A percentile compares a stretch with the other conserved stretches of the same genome.
phyloP scores from a whole-genome alignment of 2,113 vertebrate genomes.

The Dasyurus viverrinus region DNA sequence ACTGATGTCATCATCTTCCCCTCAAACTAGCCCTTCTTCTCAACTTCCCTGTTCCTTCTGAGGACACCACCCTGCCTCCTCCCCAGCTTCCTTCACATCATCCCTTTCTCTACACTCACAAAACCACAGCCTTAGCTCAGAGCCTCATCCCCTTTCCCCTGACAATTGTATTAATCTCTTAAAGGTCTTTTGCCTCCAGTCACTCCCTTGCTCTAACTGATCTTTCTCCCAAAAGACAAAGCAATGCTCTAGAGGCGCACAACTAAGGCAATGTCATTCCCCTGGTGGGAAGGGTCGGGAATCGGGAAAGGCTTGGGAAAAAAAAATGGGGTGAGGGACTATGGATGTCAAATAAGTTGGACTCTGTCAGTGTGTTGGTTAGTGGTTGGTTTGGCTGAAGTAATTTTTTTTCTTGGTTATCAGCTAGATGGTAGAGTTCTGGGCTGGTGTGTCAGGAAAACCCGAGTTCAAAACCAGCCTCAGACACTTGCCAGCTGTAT shows the following conservation, averaged over 20 bases:
- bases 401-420: neutral
- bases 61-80: neutral
- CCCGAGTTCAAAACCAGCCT: neutral
- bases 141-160: neutral
- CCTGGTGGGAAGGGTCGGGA: neutral
- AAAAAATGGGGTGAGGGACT: neutral
- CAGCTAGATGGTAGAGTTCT: neutral
- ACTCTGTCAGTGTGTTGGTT: neutral
- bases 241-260: neutral
- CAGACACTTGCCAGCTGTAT: neutral
- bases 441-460: neutral
- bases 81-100: neutral
- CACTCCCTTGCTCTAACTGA: neutral
- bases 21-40: neutral
- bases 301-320: neutral
- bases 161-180: neutral
- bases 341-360: neutral
- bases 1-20: neutral
- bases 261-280: neutral
- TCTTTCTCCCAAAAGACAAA: neutral
- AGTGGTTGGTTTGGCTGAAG: neutral
- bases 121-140: neutral
- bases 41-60: neutral
- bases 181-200: neutral
- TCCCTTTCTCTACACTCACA: neutral